A percentile compares a stretch with the other conserved stretches of the same genome.
phyloP scores from a whole-genome alignment of 1,140 invertebrate genomes.

The Octopus sinensis region DNA sequence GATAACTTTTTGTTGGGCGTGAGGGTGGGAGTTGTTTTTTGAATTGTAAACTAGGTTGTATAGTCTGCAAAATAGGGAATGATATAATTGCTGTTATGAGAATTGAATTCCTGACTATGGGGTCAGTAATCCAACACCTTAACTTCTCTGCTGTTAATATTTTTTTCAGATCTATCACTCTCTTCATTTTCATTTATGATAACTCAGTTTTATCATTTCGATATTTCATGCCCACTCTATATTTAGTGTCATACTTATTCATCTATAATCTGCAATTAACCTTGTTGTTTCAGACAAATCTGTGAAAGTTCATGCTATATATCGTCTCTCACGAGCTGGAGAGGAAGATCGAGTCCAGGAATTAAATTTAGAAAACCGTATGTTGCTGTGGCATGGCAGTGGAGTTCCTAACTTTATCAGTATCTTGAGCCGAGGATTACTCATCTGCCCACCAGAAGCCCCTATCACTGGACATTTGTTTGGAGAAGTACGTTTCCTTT shows the following conservation, averaged over 20 bases:
- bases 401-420: constrained; percentile 54
- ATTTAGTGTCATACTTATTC: neutral
- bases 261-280: neutral
- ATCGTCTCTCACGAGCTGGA: constrained; percentile 42
- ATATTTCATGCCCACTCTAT: neutral
- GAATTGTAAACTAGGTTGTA: too few relatives aligned
- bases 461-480: constrained; percentile 51
- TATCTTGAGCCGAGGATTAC: constrained; percentile 54
- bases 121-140: too few relatives aligned
- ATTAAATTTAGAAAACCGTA: constrained; percentile 43
- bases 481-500: constrained; percentile 48
- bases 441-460: constrained; percentile 53
- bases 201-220: neutral
- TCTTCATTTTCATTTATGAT: constrained; percentile 2
- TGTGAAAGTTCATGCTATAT: constrained; percentile 53
- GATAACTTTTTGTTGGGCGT: too few relatives aligned
- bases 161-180: neutral
- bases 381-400: constrained; percentile 60
- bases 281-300: constrained; percentile 25
- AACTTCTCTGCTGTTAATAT: too few relatives aligned
- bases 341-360: constrained; percentile 40
- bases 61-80: too few relatives aligned
- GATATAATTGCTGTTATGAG: too few relatives aligned
- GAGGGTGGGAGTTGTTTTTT: too few relatives aligned
- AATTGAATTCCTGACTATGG: too few relatives aligned